Conservation (phyloP, 2,888 invertebrate genomes). For the Erebia ligea region DNA sequence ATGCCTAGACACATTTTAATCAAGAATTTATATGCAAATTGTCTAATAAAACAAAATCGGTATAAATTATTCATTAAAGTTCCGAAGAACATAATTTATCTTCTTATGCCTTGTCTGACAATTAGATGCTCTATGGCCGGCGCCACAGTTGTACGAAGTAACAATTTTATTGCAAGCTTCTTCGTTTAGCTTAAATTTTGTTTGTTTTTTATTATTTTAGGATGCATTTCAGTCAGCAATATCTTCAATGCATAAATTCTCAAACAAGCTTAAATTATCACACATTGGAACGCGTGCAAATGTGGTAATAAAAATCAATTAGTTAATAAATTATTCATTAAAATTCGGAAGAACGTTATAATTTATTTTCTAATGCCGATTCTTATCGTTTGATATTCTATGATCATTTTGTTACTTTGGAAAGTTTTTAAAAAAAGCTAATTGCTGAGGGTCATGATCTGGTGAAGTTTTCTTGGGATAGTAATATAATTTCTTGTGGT, state of each 20-base stretch:
- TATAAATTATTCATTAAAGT: slow-evolving; percentile 12
- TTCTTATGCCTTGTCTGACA: slow-evolving; percentile 3
- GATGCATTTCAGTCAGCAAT: not conserved
- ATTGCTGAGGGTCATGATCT: too few species aligned
- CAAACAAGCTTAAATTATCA: not conserved
- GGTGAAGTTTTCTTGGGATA: too few species aligned
- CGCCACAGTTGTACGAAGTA: not conserved
- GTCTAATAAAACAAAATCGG: slow-evolving; percentile 7
- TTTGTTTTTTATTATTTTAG: not conserved
- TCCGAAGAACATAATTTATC: slow-evolving; percentile 13
- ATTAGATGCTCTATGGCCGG: not conserved
- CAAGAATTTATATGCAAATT: slow-evolving; percentile 6
- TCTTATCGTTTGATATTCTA: not conserved
- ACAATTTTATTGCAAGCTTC: not conserved
- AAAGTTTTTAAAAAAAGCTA: not conserved
- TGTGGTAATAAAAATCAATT: slow-evolving; percentile 3
- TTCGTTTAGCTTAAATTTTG: not conserved
- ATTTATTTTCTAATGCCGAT: slow-evolving; percentile 6
- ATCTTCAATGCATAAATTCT: not conserved
- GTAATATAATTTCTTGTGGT: too few species aligned
- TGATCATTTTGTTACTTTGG: not conserved
- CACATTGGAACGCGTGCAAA: slow-evolving; percentile 11
- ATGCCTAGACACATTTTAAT: slow-evolving; percentile 10
- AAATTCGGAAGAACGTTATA: not conserved
- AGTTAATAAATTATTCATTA: not conserved